Evolutionary conservation across 1,140 invertebrate species (phyloP).

Genomic region (Rhagoletis pomonella): DNA sequence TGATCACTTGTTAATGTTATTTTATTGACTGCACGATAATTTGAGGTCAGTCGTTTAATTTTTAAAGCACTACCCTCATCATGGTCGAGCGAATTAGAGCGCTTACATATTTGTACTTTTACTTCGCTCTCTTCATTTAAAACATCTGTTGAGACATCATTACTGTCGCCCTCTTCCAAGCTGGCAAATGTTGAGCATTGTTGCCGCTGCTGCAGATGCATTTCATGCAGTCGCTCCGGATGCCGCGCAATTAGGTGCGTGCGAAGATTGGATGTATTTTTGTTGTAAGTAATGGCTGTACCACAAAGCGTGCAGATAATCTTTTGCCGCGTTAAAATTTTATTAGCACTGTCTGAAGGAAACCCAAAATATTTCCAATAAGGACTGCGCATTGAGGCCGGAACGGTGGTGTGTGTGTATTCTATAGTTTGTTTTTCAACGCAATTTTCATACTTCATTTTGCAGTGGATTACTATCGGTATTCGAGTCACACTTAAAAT

Average conservation of each 20-base stretch:
- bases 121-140: background rate
- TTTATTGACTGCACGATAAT: background rate
- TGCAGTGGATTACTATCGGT: too few relatives aligned
- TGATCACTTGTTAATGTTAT: background rate
- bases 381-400: slow-evolving; percentile 77
- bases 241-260: slow-evolving; percentile 79
- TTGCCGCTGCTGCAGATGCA: background rate
- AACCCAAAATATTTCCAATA: slow-evolving; percentile 80
- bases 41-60: background rate
- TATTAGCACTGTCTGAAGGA: slow-evolving; percentile 77
- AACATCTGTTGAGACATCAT: background rate
- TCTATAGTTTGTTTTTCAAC: slow-evolving; percentile 52
- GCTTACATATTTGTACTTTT: background rate
- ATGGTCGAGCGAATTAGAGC: background rate
- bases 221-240: slow-evolving; percentile 72
- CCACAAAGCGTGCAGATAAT: slow-evolving; percentile 78
- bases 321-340: slow-evolving; percentile 77
- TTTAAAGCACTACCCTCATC: background rate
- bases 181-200: too few relatives aligned
- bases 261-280: slow-evolving; percentile 77
- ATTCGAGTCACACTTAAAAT: too few relatives aligned
- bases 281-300: slow-evolving; percentile 78
- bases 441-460: slow-evolving; percentile 9
- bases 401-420: slow-evolving; percentile 74
- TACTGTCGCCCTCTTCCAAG: background rate